These are phyloP conservation scores for Anas georgica DNA, from an alignment of 2,797 vertebrate species.

Conservation along the genomic window DNA sequence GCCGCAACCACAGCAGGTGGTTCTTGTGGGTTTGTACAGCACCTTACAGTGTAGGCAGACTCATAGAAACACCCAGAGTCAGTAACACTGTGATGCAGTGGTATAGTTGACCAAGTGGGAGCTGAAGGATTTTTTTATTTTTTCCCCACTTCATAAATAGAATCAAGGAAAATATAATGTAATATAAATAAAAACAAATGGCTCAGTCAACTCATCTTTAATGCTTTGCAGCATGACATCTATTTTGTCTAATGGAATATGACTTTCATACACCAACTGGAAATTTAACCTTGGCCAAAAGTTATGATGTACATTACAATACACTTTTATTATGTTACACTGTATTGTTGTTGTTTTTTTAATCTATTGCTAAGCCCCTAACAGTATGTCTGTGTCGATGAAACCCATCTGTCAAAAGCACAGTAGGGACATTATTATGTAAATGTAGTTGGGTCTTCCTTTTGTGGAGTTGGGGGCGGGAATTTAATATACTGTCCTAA, in stretches of 20 bases:
- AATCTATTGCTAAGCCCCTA: slow-evolving; percentile 82
- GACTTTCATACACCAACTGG: slow-evolving; percentile 81
- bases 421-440: slow-evolving; percentile 85
- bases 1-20: not conserved
- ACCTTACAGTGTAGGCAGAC: not conserved
- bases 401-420: slow-evolving; percentile 85
- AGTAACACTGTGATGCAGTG: not conserved
- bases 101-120: not conserved
- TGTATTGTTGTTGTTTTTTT: slow-evolving; percentile 80
- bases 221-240: slow-evolving; percentile 75
- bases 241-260: slow-evolving; percentile 80
- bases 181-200: slow-evolving; percentile 81
- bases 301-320: slow-evolving; percentile 83
- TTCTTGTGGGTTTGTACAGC: not conserved
- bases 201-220: slow-evolving; percentile 77
- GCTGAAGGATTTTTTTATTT: not conserved
- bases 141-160: slow-evolving; percentile 54
- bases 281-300: slow-evolving; percentile 84
- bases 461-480: slow-evolving; percentile 67
- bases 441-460: slow-evolving; percentile 82
- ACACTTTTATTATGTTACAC: slow-evolving; percentile 82
- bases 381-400: slow-evolving; percentile 82
- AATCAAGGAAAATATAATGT: slow-evolving; percentile 73
- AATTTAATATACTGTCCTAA: slow-evolving; percentile 85
- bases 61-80: fast-evolving